Evolutionary conservation across 2,888 invertebrate species (phyloP).

Genomic region (Thecocarcelia acutangulata): DNA sequence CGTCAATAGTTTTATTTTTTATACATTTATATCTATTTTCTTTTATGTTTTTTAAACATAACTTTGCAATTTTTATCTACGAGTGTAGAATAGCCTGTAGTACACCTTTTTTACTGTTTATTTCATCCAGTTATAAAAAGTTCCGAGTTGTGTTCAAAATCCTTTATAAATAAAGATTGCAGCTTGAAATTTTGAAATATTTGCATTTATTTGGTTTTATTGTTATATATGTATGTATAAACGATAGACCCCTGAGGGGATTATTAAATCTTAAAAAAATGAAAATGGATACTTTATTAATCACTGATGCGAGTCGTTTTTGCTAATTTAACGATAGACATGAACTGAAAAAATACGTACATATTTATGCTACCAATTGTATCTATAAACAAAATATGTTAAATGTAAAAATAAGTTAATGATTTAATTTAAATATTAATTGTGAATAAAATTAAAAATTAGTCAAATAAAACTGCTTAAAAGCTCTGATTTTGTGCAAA

Average conservation of each 20-base stretch:
- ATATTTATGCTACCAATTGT: constrained; percentile 17
- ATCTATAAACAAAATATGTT: neutral
- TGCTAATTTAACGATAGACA: too few relatives aligned
- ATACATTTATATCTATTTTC: too few relatives aligned
- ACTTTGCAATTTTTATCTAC: too few relatives aligned
- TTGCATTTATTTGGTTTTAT: constrained; percentile 48
- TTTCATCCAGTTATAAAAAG: constrained; percentile 2
- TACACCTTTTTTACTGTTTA: neutral
- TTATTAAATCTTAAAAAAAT: constrained; percentile 44
- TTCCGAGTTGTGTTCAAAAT: constrained; percentile 44
- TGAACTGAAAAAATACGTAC: constrained; percentile 3
- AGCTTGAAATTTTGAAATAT: constrained; percentile 63
- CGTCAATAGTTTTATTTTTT: too few relatives aligned
- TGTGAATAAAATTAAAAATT: constrained; percentile 45
- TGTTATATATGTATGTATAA: constrained; percentile 31
- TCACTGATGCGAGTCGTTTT: constrained; percentile 28
- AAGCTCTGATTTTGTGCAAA: constrained; percentile 39
- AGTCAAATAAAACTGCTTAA: constrained; percentile 21
- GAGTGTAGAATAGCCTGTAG: neutral
- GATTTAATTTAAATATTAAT: constrained; percentile 29
- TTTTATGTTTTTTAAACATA: too few relatives aligned
- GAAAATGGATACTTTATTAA: constrained; percentile 39
- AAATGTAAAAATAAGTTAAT: constrained; percentile 13
- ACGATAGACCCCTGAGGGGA: constrained; percentile 27
- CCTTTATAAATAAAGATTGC: constrained; percentile 59